phyloP scores from a whole-genome alignment of 30 jellyfish, hydroid and myxozoan genomes.

The Chrysaora quinquecirrha region DNA sequence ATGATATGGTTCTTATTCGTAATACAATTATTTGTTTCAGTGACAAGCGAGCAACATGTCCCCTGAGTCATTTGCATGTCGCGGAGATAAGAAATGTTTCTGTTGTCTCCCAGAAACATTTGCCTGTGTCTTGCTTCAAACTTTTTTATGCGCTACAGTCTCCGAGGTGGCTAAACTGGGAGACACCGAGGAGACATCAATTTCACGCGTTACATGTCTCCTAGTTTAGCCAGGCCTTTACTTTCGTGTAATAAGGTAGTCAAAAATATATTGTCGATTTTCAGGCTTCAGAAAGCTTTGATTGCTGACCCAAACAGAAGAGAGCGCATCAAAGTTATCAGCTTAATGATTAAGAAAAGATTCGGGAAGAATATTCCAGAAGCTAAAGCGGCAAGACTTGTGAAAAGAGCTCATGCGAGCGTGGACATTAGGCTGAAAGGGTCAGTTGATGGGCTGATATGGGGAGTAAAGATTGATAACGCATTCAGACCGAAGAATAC shows the following conservation, averaged over 20 bases:
- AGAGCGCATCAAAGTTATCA: constrained; percentile 39
- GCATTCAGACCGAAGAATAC: constrained; percentile 61
- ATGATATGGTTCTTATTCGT: background rate
- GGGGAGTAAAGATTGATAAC: constrained; percentile 72
- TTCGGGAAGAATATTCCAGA: constrained; percentile 48
- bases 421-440: constrained; percentile 54
- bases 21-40: background rate
- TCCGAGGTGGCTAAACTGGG: too few species aligned
- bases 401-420: constrained; percentile 58
- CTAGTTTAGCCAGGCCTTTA: too few species aligned
- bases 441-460: constrained; percentile 40
- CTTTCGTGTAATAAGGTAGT: too few species aligned
- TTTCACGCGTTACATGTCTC: too few species aligned
- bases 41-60: too few species aligned
- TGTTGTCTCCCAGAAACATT: too few species aligned
- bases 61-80: too few species aligned
- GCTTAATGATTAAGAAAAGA: constrained; percentile 32
- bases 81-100: too few species aligned
- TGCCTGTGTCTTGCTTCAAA: too few species aligned
- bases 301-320: constrained; percentile 28
- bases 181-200: too few species aligned
- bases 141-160: too few species aligned
- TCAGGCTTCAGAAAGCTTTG: constrained; percentile 70
- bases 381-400: constrained; percentile 62
- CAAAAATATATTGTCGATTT: too few species aligned